Evolutionary conservation across 2,113 vertebrate species (phyloP), one percentile per base, ranked within the genome.

Genomic region (Pampusana beccarii): DNA sequence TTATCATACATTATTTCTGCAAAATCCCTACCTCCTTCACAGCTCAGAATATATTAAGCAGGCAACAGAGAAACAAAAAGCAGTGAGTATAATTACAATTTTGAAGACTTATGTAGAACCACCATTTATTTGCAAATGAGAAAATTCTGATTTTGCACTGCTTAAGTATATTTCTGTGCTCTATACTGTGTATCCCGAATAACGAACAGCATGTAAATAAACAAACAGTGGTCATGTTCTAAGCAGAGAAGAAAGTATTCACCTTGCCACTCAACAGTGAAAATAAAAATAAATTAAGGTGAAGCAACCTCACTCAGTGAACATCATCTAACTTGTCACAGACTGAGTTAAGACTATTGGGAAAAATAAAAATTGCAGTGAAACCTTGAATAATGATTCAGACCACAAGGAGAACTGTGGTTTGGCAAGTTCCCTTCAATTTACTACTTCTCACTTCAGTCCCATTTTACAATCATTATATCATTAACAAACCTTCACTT

Each of bases 101-200:
- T 16, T 81, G 65, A 80, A 67, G 75, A 50, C 19, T 86, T 83
- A 70, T 0, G 1, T 5, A 73, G 53, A 90, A 26, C 28, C 66
- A 34, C 29, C 48, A 64, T 42, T 83, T 94, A 88, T 88, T 48
- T 86, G 86, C 64, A 95, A 89, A 94, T 74, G 29, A 90, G 42
- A 78, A 33, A 86, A 54, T 61, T 80, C 60, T 51, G 56, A 80
- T 58, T 67, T 60, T 71, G 51, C 57, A 24, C 19, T 5, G 9
- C 46, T 69, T 31, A 86, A 84, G 72, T 53, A 57, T 3, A 70
- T 74, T 88, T 4, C n/a, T 61, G 29, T 34, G 28, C 21, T 65
- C 54, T 60, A 28, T 20, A 31, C 26, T 51, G 23, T 23, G 40
- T 50, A 86, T 21, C 25, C 50, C 83, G 75, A 93, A 90, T 66